Conservation (phyloP, 2,888 invertebrate genomes). For the Andrena fulva region DNA sequence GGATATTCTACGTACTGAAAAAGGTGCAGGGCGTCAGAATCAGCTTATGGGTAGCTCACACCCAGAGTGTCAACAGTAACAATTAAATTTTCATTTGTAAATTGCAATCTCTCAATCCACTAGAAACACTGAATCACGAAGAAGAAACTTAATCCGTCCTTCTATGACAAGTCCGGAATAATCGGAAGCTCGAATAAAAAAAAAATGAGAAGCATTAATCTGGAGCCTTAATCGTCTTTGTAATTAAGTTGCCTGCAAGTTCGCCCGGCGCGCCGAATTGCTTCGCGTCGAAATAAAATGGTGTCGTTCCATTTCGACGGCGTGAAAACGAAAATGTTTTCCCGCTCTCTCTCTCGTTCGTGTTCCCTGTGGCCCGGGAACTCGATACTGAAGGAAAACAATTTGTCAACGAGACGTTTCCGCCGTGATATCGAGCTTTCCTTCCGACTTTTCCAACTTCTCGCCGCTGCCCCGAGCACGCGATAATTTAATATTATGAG, state of each 20-base stretch:
- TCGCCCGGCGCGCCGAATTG: not conserved
- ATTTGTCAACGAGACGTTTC: constrained; percentile 56
- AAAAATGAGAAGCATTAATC: not conserved
- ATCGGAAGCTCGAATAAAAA: too few relatives aligned
- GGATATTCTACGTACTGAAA: too few relatives aligned
- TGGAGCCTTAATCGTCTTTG: not conserved
- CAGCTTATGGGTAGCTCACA: too few relatives aligned
- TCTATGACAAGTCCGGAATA: too few relatives aligned
- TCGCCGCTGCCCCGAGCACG: constrained; percentile 4
- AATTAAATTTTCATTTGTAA: too few relatives aligned
- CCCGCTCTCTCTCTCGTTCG: not conserved
- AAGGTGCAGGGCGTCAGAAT: too few relatives aligned
- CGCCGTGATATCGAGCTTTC: constrained; percentile 50
- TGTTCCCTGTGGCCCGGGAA: constrained; percentile 29
- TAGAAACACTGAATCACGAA: too few relatives aligned
- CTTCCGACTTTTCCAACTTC: constrained; percentile 27
- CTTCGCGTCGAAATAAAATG: constrained; percentile 25
- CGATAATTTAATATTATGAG: constrained; percentile 62
- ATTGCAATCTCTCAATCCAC: too few relatives aligned
- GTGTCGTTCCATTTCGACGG: constrained; percentile 12
- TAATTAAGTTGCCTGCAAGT: not conserved
- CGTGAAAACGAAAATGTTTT: constrained; percentile 36
- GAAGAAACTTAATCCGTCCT: too few relatives aligned
- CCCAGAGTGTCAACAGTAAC: too few relatives aligned
- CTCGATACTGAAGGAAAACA: constrained; percentile 53